Evolutionary conservation across 2,113 vertebrate genomes (phyloP).

Genomic region (Donacobius atricapilla): DNA sequence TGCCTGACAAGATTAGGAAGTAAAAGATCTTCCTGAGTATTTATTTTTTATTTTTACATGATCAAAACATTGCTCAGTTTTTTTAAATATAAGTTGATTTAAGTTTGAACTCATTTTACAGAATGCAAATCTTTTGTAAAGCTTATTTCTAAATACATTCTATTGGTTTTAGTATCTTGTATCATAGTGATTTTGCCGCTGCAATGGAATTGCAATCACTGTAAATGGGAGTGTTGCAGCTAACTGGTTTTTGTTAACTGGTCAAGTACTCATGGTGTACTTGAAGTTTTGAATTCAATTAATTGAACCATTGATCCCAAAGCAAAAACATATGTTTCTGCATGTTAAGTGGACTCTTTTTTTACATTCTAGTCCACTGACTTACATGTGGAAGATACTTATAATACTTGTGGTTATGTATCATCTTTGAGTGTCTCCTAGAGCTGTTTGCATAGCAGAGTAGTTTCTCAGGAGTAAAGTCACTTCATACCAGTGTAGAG

Average conservation of each 20-base stretch:
- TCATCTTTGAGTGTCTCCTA: not conserved
- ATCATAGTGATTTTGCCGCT: not conserved
- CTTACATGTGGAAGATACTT: not conserved
- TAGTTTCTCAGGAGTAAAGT: not conserved
- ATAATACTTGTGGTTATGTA: not conserved
- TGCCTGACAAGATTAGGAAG: constrained; percentile 5
- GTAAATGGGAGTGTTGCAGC: not conserved
- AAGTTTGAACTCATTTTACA: not conserved
- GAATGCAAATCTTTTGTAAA: not conserved
- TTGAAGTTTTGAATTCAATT: not conserved
- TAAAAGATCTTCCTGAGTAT: not conserved
- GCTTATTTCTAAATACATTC: not conserved
- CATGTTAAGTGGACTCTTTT: not conserved
- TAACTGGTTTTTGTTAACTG: not conserved
- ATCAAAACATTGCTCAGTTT: not conserved
- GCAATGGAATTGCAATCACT: not conserved
- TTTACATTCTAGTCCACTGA: not conserved
- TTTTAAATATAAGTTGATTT: not conserved
- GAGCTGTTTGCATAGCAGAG: not conserved
- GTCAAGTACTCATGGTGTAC: not conserved
- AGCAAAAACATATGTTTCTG: not conserved
- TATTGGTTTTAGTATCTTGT: not conserved
- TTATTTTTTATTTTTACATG: not conserved
- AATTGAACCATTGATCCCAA: not conserved
- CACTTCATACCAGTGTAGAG: not conserved